Conservation (phyloP, 2,888 invertebrate genomes). For the Endomychus coccineus region DNA sequence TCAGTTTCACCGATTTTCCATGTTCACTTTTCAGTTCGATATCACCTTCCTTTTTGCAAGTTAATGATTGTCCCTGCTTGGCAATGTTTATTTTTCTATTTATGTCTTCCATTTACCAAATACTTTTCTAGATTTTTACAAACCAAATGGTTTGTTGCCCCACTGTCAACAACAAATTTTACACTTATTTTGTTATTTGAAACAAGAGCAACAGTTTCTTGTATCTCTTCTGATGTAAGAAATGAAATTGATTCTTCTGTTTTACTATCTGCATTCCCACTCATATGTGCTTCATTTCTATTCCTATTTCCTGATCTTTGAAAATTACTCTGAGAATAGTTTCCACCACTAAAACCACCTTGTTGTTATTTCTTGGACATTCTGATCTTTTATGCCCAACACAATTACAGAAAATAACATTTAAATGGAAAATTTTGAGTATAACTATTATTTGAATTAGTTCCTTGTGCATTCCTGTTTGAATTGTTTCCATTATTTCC, state of each 20-base stretch:
- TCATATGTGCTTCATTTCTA: neutral
- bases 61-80: slow-evolving; percentile 4
- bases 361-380: slow-evolving; percentile 3
- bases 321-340: no score
- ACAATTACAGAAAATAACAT: slow-evolving; percentile 5
- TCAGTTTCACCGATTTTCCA: slow-evolving; percentile 6
- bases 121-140: neutral
- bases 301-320: neutral
- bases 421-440: slow-evolving; percentile 2
- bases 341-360: no score
- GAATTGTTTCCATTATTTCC: neutral
- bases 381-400: slow-evolving; percentile 7
- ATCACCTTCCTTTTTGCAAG: slow-evolving; percentile 5
- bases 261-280: neutral
- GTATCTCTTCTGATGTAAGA: slow-evolving; percentile 3
- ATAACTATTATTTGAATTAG: no score
- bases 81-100: slow-evolving; percentile 5
- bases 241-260: slow-evolving; percentile 3
- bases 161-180: slow-evolving; percentile 11
- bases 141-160: slow-evolving; percentile 11
- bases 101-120: neutral
- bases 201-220: no score
- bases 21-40: slow-evolving; percentile 1
- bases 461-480: slow-evolving; percentile 5
- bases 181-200: no score